Evolutionary conservation across 2,797 vertebrate species (phyloP).

Genomic region (Stomatorhinus walkeri): DNA sequence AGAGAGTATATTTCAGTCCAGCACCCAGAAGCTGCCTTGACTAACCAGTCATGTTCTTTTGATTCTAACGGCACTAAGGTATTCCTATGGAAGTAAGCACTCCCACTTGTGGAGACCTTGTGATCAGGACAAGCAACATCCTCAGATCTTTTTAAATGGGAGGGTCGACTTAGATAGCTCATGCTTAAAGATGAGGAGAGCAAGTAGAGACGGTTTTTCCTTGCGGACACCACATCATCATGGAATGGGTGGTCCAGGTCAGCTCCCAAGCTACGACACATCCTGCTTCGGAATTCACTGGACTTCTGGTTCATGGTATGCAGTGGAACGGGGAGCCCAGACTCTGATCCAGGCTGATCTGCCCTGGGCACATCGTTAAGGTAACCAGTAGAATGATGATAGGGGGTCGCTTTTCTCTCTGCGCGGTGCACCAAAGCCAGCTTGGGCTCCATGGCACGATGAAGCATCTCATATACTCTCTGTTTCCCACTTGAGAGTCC

Average conservation of each 20-base stretch:
- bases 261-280: slow-evolving; percentile 60
- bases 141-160: slow-evolving; percentile 43
- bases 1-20: slow-evolving; percentile 72
- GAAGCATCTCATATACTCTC: slow-evolving; percentile 42
- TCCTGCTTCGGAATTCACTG: slow-evolving; percentile 42
- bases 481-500: slow-evolving; percentile 36
- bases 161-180: slow-evolving; percentile 40
- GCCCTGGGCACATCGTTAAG: slow-evolving; percentile 22
- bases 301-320: slow-evolving; percentile 19
- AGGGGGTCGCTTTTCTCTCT: background rate
- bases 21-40: slow-evolving; percentile 67
- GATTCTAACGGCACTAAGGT: slow-evolving; percentile 66
- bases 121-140: slow-evolving; percentile 30
- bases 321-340: background rate
- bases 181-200: slow-evolving; percentile 59
- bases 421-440: slow-evolving; percentile 25
- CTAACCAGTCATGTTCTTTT: slow-evolving; percentile 78
- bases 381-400: slow-evolving; percentile 44
- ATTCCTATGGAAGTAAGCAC: slow-evolving; percentile 35
- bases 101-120: slow-evolving; percentile 24
- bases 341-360: slow-evolving; percentile 6
- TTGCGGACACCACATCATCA: slow-evolving; percentile 42
- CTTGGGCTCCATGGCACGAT: slow-evolving; percentile 47
- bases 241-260: slow-evolving; percentile 52
- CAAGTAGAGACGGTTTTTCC: slow-evolving; percentile 49